A percentile compares a stretch with the other conserved stretches of the same genome.
phyloP scores from a whole-genome alignment of 2,113 vertebrate genomes.

The Castor canadensis region DNA sequence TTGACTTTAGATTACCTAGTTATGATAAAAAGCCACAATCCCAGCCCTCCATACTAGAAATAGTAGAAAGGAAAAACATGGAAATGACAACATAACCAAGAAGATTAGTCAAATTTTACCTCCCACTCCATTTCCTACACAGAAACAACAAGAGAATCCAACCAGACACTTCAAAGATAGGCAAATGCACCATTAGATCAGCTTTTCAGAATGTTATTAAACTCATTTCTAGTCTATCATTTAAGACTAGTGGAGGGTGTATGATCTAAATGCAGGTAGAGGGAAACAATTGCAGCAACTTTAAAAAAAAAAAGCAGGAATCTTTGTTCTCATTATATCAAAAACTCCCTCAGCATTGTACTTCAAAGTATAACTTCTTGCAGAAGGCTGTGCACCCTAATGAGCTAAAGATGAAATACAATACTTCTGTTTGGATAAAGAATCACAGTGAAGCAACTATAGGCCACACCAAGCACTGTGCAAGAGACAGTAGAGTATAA shows the following conservation, averaged over 20 bases:
- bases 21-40: neutral
- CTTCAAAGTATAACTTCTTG: neutral
- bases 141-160: neutral
- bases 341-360: neutral
- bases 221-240: neutral
- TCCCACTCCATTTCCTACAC: neutral
- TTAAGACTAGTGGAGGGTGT: neutral
- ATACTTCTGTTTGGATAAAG: conserved; percentile 1
- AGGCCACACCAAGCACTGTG: neutral
- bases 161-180: neutral
- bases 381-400: neutral
- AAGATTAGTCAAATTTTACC: neutral
- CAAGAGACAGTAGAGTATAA: neutral
- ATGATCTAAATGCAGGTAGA: neutral
- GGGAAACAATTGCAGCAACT: neutral
- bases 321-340: neutral
- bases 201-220: neutral
- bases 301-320: neutral
- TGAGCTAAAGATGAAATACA: conserved; percentile 18
- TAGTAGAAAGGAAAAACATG: neutral
- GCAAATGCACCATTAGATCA: neutral
- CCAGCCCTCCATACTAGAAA: neutral
- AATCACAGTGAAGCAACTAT: neutral
- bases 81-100: neutral
- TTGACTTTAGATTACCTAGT: neutral